Base-by-base conservation (phyloP, 2,888 invertebrate species). In the Chromoteleia sp. region DNA sequence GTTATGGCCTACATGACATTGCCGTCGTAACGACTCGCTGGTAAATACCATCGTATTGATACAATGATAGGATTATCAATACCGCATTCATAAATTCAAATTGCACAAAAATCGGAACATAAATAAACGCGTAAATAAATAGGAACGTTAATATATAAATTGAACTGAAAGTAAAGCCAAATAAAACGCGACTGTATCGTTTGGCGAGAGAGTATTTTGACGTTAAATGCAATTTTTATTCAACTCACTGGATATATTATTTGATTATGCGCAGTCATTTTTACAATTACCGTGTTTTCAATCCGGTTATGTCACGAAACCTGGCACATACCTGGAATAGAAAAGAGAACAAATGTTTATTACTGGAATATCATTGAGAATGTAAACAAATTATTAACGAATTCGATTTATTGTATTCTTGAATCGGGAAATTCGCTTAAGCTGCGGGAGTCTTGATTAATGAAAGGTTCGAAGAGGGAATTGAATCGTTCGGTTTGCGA, bases 11-110 rank as follows among this genome's bases (percentile, higher is more conserved):
- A 52, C 52, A 61, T 17, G 61, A 61, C 30, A 50, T 41, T 15
- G 75, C 50, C 58, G 17, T 75, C 67, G 67, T 67, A 75, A 75
- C 67, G 75, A 74, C 25, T 14, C 45, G 39, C 39, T 15, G 17
- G 65, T 50, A 48, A 65, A 41, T 58, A 50, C n/a, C 19, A 43
- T 48, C 50, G 50, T 58, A 58, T 56, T 75, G 75, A 14, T 45
- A 21, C 45, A 21, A 41, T 61, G 63, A 61, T 61, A 48, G 58
- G 50, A 71, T 59, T 59, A 50, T 71, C 45, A 50, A 48, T 59
- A 19, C 50, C n/a, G 19, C 17, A 41, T 12, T 14, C 56, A 63
- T 63, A 45, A 63, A 74, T 71, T 59, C 48, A 15, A 36, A 48
- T 58, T 56, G 25, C 21, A 54, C 15, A 68, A 68, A 68, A 68